A percentile compares a stretch with the other conserved stretches of the same genome.
These are phyloP conservation scores for Pseudomyrmex flavicornis DNA, from an alignment of 1,140 invertebrate species.

Conservation along the genomic window DNA sequence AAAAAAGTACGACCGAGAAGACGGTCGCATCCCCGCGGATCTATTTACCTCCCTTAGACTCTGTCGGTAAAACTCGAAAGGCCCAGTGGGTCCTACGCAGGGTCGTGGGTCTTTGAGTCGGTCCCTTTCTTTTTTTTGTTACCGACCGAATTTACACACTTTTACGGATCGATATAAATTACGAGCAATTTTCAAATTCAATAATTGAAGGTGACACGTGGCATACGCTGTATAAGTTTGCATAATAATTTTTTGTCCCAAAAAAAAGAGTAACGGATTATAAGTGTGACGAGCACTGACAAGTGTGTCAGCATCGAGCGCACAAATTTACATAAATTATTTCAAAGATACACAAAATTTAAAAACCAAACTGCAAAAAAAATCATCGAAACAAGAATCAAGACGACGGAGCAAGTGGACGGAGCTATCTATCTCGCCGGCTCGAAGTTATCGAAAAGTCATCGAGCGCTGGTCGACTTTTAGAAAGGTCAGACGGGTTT, in stretches of 20 bases:
- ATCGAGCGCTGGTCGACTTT: constrained; percentile 73
- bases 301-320: too few species aligned
- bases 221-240: background rate
- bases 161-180: constrained; percentile 2
- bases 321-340: background rate
- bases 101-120: background rate
- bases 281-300: too few species aligned
- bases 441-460: constrained; percentile 67
- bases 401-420: background rate
- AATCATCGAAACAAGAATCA: background rate
- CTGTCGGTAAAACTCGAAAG: constrained; percentile 55
- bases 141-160: constrained; percentile 56
- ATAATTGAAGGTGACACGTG: background rate
- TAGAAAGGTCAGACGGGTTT: constrained; percentile 81
- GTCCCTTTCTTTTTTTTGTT: constrained; percentile 8
- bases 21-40: constrained; percentile 18
- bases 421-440: background rate
- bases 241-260: background rate
- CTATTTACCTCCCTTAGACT: constrained; percentile 35
- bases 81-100: background rate
- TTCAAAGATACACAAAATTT: too few species aligned
- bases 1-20: background rate
- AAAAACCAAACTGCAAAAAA: background rate
- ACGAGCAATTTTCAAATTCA: background rate
- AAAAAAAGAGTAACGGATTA: too few species aligned